phyloP scores from a whole-genome alignment of 2,797 vertebrate genomes.

The Echiichthys vipera region DNA sequence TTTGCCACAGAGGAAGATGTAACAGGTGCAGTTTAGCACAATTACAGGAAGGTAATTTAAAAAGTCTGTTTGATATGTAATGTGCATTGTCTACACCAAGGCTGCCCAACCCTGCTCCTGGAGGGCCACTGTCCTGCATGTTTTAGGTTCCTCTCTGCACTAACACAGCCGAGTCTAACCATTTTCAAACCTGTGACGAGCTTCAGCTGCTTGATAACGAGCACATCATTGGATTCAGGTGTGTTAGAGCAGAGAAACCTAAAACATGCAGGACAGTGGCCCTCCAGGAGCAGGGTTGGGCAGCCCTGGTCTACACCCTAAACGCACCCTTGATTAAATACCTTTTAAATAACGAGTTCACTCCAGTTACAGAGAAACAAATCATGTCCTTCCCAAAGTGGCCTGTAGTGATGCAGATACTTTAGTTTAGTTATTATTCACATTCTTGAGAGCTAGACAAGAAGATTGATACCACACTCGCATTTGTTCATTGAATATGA shows the following conservation, averaged over 20 bases:
- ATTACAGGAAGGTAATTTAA: constrained; percentile 43
- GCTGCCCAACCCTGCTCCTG: no score
- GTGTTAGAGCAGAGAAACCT: no score
- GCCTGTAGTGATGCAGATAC: not conserved
- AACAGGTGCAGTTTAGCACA: constrained; percentile 28
- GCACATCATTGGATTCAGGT: no score
- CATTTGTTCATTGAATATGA: not conserved
- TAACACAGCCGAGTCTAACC: no score
- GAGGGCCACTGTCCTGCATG: no score
- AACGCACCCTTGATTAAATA: not conserved
- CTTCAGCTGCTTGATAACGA: no score
- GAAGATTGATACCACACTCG: constrained; percentile 7
- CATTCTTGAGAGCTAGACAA: not conserved
- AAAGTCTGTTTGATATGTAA: constrained; percentile 17
- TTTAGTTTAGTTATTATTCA: not conserved
- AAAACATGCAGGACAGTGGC: no score
- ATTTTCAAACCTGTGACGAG: no score
- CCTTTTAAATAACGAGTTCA: not conserved
- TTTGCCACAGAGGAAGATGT: constrained; percentile 37
- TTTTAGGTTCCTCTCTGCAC: no score
- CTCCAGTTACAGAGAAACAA: not conserved
- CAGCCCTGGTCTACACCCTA: no score
- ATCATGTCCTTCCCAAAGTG: not conserved
- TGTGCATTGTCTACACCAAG: not conserved
- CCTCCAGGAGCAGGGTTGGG: no score